Evolutionary conservation across 2,113 vertebrate genomes (phyloP).

Genomic region (Oreochromis niloticus): DNA sequence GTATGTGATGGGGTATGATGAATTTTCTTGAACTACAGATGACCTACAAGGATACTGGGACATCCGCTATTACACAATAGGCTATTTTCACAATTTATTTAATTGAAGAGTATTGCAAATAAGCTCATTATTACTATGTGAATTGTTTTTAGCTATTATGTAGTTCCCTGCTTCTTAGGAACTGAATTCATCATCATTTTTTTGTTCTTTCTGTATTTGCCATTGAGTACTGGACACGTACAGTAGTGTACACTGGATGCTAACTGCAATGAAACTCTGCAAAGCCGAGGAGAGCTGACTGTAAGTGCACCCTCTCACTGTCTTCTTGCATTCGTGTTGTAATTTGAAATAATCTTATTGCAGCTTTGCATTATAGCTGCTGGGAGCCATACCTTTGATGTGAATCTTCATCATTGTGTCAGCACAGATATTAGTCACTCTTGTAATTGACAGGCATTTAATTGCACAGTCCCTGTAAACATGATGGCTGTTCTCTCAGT

Average conservation of each 20-base stretch:
- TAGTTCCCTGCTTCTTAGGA: neutral
- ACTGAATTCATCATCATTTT: neutral
- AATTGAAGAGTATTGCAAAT: neutral
- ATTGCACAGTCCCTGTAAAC: conserved; percentile 40
- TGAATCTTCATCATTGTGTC: neutral
- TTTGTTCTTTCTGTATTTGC: neutral
- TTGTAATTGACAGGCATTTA: conserved; percentile 41
- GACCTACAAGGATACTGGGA: neutral
- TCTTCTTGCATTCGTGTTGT: neutral
- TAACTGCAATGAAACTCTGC: neutral
- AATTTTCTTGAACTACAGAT: neutral
- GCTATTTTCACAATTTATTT: neutral
- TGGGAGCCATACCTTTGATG: neutral
- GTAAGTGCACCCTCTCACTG: neutral
- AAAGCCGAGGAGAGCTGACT: neutral
- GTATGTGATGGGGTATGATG: neutral
- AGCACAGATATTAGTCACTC: conserved; percentile 9
- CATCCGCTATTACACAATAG: neutral
- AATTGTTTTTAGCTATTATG: neutral
- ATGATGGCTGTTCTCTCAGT: conserved; percentile 15
- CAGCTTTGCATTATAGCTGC: neutral
- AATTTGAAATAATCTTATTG: neutral
- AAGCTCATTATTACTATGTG: neutral
- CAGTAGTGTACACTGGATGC: neutral
- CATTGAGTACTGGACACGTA: neutral